phyloP scores from a whole-genome alignment of 2,113 vertebrate genomes.

The Micronycteris hirsuta region DNA sequence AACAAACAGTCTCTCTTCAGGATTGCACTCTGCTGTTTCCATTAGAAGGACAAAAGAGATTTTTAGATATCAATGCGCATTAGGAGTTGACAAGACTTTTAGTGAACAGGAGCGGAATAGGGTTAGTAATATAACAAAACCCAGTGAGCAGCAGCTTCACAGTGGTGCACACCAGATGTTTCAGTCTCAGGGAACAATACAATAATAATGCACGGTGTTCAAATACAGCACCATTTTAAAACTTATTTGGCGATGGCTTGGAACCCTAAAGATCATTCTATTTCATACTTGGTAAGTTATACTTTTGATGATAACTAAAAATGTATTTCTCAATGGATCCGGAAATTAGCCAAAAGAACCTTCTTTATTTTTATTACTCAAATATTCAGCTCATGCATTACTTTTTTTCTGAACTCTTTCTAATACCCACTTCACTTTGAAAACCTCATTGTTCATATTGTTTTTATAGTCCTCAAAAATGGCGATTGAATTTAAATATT shows the following conservation, averaged over 20 bases:
- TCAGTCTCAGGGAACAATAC: not conserved
- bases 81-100: not conserved
- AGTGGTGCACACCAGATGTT: fast-evolving
- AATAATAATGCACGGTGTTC: not conserved
- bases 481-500: not conserved
- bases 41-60: not conserved
- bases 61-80: constrained; percentile 29
- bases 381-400: not conserved
- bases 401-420: not conserved
- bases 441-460: not conserved
- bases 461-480: not conserved
- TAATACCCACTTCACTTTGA: not conserved
- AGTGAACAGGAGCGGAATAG: not conserved
- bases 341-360: not conserved
- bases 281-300: not conserved
- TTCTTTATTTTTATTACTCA: not conserved
- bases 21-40: not conserved
- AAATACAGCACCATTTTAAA: not conserved
- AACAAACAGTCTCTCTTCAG: constrained; percentile 2
- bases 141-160: not conserved
- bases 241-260: not conserved
- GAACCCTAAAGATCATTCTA: not conserved
- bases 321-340: not conserved
- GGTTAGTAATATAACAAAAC: not conserved
- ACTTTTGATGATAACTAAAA: not conserved